phyloP scores from a whole-genome alignment of 2,113 vertebrate genomes.

The Alectura lathami region DNA sequence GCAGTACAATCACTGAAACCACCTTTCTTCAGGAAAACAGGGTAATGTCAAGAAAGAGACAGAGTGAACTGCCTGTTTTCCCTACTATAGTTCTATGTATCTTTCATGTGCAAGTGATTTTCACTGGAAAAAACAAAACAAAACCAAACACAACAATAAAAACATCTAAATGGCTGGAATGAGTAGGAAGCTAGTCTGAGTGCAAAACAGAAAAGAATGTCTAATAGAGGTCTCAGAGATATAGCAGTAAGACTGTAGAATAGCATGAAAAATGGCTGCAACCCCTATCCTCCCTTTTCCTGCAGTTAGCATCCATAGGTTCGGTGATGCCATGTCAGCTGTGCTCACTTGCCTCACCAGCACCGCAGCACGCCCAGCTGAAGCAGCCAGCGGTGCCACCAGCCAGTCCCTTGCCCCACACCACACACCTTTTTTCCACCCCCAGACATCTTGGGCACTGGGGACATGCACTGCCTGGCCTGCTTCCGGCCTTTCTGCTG shows the following conservation, averaged over 20 bases:
- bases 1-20: not conserved
- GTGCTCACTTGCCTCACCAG: not conserved
- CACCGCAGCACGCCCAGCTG: not conserved
- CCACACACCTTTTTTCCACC: not conserved
- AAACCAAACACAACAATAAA: not conserved
- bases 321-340: not conserved
- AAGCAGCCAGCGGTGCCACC: not conserved
- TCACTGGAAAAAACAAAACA: not conserved
- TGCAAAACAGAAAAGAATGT: not conserved
- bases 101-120: not conserved
- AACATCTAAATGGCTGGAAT: not conserved
- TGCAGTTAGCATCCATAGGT: not conserved
- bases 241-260: not conserved
- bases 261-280: not conserved
- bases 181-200: not conserved
- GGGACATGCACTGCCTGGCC: not conserved
- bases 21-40: not conserved
- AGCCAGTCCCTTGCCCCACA: not conserved
- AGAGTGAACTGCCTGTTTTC: not conserved
- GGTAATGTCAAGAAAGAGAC: not conserved
- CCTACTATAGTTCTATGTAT: not conserved
- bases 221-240: not conserved
- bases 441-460: no score
- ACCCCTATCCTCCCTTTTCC: not conserved
- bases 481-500: not conserved